Percentiles rank a stretch among this genome's conserved stretches.
phyloP scores from a whole-genome alignment of 2,888 invertebrate genomes.

The Eubasilissa splendida region DNA sequence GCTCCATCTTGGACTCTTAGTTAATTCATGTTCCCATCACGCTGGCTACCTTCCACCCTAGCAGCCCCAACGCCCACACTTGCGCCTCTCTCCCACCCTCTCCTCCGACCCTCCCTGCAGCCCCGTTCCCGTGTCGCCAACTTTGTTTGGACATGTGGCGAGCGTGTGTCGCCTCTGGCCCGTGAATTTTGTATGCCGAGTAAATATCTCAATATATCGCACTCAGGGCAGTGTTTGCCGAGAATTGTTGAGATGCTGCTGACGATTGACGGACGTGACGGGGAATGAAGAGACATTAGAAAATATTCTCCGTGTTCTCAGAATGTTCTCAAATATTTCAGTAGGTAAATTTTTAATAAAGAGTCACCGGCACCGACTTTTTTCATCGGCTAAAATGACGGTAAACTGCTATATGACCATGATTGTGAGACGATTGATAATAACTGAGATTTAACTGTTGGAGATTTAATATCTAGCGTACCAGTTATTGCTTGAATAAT shows the following conservation, averaged over 20 bases:
- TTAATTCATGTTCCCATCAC: constrained; percentile 49
- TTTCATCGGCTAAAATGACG: too few relatives aligned
- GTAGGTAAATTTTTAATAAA: background rate
- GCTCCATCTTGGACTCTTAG: constrained; percentile 38
- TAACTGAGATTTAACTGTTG: too few relatives aligned
- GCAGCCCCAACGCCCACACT: constrained; percentile 5
- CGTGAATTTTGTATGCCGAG: constrained; percentile 47
- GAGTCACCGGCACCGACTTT: too few relatives aligned
- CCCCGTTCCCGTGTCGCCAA: constrained; percentile 42
- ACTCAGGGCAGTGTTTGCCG: constrained; percentile 36
- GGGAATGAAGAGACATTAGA: constrained; percentile 26
- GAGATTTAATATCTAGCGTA: too few relatives aligned
- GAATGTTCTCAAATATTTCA: background rate
- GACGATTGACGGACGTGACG: constrained; percentile 32
- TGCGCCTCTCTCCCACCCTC: constrained; percentile 17
- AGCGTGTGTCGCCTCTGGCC: constrained; percentile 21
- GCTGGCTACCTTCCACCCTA: constrained; percentile 6
- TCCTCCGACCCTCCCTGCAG: background rate
- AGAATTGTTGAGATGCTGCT: constrained; percentile 28
- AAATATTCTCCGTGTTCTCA: background rate
- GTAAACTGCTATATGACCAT: too few relatives aligned
- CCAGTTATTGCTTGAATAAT: too few relatives aligned
- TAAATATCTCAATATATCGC: constrained; percentile 51
- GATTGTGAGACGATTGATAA: too few relatives aligned
- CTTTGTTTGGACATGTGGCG: constrained; percentile 42